Conservation (phyloP, 2,888 invertebrate species). For the Syritta pipiens region DNA sequence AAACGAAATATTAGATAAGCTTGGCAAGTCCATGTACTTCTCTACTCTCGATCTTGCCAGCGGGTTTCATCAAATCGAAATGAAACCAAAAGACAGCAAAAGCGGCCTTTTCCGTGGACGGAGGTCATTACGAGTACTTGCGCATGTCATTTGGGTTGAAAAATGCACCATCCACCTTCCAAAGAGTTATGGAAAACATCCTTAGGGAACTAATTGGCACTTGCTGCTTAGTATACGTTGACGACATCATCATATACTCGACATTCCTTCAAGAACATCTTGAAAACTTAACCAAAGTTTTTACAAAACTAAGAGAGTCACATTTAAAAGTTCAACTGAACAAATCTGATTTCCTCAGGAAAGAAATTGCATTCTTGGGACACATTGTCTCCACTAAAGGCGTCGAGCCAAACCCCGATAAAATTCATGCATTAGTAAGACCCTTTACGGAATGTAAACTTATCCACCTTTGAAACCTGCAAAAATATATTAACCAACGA, state of each 20-base stretch:
- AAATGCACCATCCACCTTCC: too few relatives aligned
- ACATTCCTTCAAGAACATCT: slow-evolving; percentile 30
- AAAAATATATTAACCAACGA: too few relatives aligned
- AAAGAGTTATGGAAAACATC: slow-evolving; percentile 68
- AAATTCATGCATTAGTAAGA: slow-evolving; percentile 70
- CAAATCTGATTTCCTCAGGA: slow-evolving; percentile 71
- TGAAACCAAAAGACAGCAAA: slow-evolving; percentile 67
- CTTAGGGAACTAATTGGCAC: slow-evolving; percentile 67
- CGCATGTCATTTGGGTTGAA: too few relatives aligned
- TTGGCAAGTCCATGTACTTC: slow-evolving; percentile 75
- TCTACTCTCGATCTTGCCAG: slow-evolving; percentile 72
- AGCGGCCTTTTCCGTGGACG: slow-evolving; percentile 66
- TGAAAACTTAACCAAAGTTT: too few relatives aligned
- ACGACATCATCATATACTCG: slow-evolving; percentile 32
- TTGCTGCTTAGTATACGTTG: slow-evolving; percentile 61
- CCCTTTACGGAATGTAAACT: too few relatives aligned
- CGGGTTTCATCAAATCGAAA: slow-evolving; percentile 74
- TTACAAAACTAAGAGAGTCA: too few relatives aligned
- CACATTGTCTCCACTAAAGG: slow-evolving; percentile 72
- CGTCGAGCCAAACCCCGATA: slow-evolving; percentile 72
- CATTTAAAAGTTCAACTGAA: slow-evolving; percentile 33
- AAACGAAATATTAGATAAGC: slow-evolving; percentile 73
- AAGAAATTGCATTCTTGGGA: slow-evolving; percentile 72
- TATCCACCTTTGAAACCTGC: too few relatives aligned
- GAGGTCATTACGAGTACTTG: slow-evolving; percentile 68